phyloP scores from a whole-genome alignment of 2,888 invertebrate genomes.

The Pilophorus perplexus region DNA sequence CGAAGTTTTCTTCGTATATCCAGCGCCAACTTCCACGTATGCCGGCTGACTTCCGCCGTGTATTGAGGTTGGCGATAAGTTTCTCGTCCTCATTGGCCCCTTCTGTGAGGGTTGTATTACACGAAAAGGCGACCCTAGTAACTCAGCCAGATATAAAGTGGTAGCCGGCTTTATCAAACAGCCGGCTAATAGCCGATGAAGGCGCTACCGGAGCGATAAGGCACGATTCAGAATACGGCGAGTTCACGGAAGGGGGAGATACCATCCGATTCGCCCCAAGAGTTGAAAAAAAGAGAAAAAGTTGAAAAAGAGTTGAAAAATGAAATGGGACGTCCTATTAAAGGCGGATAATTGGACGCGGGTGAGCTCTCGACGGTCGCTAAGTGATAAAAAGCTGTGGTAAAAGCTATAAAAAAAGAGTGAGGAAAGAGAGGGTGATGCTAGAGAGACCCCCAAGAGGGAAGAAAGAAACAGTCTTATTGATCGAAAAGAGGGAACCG shows the following conservation, averaged over 20 bases:
- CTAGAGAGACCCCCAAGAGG: too few species aligned
- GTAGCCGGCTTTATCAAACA: constrained; percentile 3
- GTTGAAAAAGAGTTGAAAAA: constrained; percentile 9
- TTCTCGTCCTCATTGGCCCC: too few species aligned
- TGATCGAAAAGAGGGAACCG: constrained; percentile 2
- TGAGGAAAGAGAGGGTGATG: too few species aligned
- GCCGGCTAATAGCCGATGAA: constrained; percentile 4
- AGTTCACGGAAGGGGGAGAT: not conserved
- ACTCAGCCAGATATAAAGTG: not conserved
- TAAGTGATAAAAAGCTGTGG: constrained; percentile 4
- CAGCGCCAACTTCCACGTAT: too few species aligned
- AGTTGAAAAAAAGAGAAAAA: too few species aligned
- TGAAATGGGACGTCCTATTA: constrained; percentile 10
- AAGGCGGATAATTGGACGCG: constrained; percentile 11
- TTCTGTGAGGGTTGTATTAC: too few species aligned
- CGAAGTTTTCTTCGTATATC: too few species aligned
- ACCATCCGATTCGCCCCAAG: not conserved
- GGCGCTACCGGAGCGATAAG: not conserved
- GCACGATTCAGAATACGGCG: constrained; percentile 1
- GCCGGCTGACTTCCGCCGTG: too few species aligned
- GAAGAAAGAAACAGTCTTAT: constrained; percentile 6
- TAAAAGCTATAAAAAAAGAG: constrained; percentile 7
- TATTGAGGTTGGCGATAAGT: too few species aligned
- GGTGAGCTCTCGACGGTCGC: constrained; percentile 3
- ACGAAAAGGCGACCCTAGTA: not conserved